Conservation (phyloP, 2,113 vertebrate species). For the Acrocephalus arundinaceus region DNA sequence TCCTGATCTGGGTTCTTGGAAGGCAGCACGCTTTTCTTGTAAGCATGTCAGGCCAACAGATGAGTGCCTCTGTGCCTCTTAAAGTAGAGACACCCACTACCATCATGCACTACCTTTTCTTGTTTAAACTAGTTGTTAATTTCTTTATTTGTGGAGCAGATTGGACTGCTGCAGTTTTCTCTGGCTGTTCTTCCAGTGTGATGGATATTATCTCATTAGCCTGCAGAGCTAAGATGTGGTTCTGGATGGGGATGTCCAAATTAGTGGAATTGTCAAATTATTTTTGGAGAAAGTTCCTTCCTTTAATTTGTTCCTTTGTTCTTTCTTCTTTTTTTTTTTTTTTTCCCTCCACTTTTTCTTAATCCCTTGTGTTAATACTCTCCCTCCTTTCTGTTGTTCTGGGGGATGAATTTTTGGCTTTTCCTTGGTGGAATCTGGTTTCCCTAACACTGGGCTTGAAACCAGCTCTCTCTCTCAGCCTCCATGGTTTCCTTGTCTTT, state of each 20-base stretch:
- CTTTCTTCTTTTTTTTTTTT: too few relatives aligned
- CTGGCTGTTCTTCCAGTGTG: background rate
- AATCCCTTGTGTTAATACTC: background rate
- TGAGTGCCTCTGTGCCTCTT: background rate
- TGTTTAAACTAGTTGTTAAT: background rate
- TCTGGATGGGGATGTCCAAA: background rate
- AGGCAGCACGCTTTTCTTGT: background rate
- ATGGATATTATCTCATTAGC: background rate
- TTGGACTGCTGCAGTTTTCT: background rate
- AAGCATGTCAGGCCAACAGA: background rate
- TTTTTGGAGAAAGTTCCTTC: background rate
- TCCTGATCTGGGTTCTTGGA: rapidly evolving
- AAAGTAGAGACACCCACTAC: background rate
- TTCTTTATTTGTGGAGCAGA: background rate
- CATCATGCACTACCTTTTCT: background rate
- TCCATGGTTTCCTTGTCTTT: background rate
- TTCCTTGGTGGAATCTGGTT: background rate
- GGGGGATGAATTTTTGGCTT: background rate
- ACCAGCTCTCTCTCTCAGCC: background rate
- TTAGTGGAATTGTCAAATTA: background rate
- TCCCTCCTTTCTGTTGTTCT: background rate
- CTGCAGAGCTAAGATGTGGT: background rate
- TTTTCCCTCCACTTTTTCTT: background rate
- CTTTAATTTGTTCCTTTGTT: background rate
- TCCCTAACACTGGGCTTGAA: background rate